These are phyloP conservation scores for Octodonta nipae DNA, from an alignment of 2,888 invertebrate species.

Conservation along the genomic window DNA sequence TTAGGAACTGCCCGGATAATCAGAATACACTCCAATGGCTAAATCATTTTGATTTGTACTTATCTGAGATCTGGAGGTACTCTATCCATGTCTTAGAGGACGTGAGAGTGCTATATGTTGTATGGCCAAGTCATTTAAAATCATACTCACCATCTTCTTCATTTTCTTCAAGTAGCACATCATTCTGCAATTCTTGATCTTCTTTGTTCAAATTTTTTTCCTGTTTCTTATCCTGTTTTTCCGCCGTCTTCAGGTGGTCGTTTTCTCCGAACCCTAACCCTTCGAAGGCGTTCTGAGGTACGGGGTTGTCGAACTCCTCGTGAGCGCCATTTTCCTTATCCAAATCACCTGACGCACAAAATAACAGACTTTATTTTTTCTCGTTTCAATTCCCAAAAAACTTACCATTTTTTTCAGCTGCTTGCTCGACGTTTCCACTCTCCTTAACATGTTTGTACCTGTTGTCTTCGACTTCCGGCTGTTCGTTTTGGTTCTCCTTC, in stretches of 20 bases:
- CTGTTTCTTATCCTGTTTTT: constrained; percentile 15
- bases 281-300: constrained; percentile 14
- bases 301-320: constrained; percentile 28
- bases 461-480: constrained; percentile 28
- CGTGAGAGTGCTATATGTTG: too few relatives aligned
- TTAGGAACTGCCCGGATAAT: too few relatives aligned
- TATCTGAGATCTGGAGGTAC: too few relatives aligned
- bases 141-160: constrained; percentile 36
- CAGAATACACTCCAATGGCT: too few relatives aligned
- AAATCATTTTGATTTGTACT: too few relatives aligned
- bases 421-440: constrained; percentile 9
- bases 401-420: constrained; percentile 9
- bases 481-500: constrained; percentile 20
- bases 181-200: constrained; percentile 16
- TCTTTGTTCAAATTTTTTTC: constrained; percentile 23
- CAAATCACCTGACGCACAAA: too few relatives aligned
- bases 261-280: constrained; percentile 21
- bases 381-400: not conserved
- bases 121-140: too few relatives aligned
- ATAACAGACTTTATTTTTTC: too few relatives aligned
- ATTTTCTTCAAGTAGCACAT: constrained; percentile 18
- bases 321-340: constrained; percentile 31
- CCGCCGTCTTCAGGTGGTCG: constrained; percentile 15
- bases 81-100: too few relatives aligned
- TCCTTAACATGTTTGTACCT: constrained; percentile 32